Percentiles rank a stretch among this genome's conserved stretches.
phyloP scores from a whole-genome alignment of 1,140 invertebrate genomes.

The Catajapyx aquilonaris region DNA sequence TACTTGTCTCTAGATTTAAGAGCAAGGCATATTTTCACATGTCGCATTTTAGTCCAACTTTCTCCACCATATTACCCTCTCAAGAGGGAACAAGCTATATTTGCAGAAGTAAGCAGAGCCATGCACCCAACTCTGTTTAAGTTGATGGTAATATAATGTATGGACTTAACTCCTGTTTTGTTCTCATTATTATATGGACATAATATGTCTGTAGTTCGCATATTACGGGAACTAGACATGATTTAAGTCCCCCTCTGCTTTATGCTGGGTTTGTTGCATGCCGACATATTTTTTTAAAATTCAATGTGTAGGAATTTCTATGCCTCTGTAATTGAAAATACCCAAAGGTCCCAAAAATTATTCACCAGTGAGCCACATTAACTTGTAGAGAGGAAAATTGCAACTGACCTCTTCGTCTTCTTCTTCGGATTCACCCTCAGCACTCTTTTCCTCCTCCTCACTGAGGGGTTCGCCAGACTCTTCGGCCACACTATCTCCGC shows the following conservation, averaged over 20 bases:
- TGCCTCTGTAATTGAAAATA: conserved; percentile 1
- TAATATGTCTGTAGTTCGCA: neutral
- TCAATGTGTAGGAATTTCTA: conserved; percentile 1
- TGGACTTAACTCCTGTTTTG: too few species aligned
- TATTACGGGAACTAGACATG: neutral
- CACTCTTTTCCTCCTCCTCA: too few species aligned
- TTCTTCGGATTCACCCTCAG: conserved; percentile 14
- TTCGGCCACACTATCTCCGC: conserved; percentile 4
- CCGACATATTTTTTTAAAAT: neutral
- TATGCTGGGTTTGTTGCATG: neutral
- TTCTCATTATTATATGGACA: too few species aligned
- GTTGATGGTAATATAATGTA: too few species aligned
- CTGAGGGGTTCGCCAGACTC: conserved; percentile 3
- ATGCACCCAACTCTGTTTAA: too few species aligned
- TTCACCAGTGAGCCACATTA: neutral
- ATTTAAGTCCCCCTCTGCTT: neutral
- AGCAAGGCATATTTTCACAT: neutral
- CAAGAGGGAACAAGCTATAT: too few species aligned
- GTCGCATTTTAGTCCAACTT: too few species aligned
- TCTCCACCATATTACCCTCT: too few species aligned
- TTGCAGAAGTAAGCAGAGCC: too few species aligned
- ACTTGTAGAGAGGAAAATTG: neutral
- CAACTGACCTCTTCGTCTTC: conserved; percentile 5
- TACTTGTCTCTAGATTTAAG: neutral
- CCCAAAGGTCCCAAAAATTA: neutral